These are phyloP conservation scores for Callopanchax toddi DNA, from an alignment of 2,113 vertebrate genomes.

Conservation along the genomic window DNA sequence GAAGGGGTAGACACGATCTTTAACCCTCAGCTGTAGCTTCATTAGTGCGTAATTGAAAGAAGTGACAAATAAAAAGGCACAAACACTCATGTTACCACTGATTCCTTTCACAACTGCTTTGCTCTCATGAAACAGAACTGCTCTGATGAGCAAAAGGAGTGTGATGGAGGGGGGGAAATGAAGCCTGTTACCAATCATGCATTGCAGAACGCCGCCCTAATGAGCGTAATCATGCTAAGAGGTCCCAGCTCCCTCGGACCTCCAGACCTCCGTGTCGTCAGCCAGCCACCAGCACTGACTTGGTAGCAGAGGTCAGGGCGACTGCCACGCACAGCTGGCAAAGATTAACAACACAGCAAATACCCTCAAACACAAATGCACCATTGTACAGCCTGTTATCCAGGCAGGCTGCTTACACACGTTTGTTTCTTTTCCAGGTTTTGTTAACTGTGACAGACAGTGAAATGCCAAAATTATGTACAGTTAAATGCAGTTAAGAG, in stretches of 20 bases:
- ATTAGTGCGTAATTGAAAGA: not conserved
- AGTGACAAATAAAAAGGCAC: constrained; percentile 13
- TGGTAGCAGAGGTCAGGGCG: constrained; percentile 66
- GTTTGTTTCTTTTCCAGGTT: constrained; percentile 48
- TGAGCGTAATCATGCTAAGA: constrained; percentile 73
- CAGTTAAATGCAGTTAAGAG: no score
- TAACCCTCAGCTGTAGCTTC: constrained; percentile 6
- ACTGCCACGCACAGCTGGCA: constrained; percentile 73
- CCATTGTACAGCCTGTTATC: constrained; percentile 55
- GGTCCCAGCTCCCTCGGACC: constrained; percentile 60
- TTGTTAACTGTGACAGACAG: constrained; percentile 34
- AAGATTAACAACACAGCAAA: constrained; percentile 72
- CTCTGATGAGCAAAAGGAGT: constrained; percentile 16
- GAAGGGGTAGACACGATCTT: not conserved
- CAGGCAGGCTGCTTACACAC: constrained; percentile 38
- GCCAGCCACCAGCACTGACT: constrained; percentile 30
- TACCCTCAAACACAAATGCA: constrained; percentile 65
- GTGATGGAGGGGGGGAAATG: constrained; percentile 10
- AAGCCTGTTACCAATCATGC: constrained; percentile 63
- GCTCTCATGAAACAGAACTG: constrained; percentile 20
- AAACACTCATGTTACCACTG: not conserved
- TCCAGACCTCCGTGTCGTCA: constrained; percentile 35
- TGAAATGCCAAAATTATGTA: no score
- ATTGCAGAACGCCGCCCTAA: constrained; percentile 48
- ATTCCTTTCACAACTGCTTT: constrained; percentile 9